A percentile compares a stretch with the other conserved stretches of the same genome.
phyloP scores from a whole-genome alignment of 2,888 invertebrate genomes.

The Periphyllus acericola region DNA sequence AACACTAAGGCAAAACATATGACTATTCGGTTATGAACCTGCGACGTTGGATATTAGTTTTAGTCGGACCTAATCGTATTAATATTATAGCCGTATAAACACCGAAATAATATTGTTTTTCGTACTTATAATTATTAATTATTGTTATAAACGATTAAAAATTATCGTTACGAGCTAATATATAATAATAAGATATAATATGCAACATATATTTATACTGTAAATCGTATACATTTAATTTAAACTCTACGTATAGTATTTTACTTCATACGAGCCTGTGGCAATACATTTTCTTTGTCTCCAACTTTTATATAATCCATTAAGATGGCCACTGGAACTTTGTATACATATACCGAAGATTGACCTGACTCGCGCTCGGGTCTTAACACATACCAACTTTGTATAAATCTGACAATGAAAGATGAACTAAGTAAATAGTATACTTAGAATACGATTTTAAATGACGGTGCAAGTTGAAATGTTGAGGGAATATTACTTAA shows the following conservation, averaged over 20 bases:
- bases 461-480: conserved; percentile 2
- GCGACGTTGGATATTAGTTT: no score
- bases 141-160: no score
- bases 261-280: neutral
- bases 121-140: no score
- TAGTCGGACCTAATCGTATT: no score
- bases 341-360: neutral
- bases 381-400: neutral
- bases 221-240: neutral
- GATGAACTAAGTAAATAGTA: neutral
- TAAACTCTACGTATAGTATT: conserved; percentile 8
- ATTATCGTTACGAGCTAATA: no score
- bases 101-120: no score
- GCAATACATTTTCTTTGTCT: conserved; percentile 14
- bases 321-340: conserved; percentile 17
- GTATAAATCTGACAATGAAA: conserved; percentile 11
- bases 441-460: neutral
- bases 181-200: no score
- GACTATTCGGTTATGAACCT: no score
- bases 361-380: neutral
- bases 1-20: no score
- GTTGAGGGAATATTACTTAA: neutral
- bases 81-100: no score
- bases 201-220: no score
- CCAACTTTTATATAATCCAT: conserved; percentile 22